Evolutionary conservation across 1,140 invertebrate species (phyloP).

Genomic region (Drosophila bocqueti): DNA sequence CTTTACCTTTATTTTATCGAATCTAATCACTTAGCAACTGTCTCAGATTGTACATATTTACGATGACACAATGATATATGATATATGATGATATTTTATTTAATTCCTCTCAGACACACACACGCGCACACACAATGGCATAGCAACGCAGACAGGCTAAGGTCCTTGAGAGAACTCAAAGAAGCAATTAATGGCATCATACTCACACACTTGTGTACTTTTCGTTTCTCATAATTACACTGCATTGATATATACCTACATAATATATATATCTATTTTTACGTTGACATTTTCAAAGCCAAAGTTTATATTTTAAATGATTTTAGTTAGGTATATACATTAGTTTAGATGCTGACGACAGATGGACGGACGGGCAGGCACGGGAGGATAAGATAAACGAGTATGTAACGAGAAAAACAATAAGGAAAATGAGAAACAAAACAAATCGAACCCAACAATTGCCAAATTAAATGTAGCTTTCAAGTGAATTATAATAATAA

Average conservation of each 20-base stretch:
- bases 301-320: slow-evolving; percentile 80
- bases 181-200: slow-evolving; percentile 69
- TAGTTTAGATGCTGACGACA: slow-evolving; percentile 67
- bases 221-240: slow-evolving; percentile 32
- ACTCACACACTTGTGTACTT: slow-evolving; percentile 53
- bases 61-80: slow-evolving; percentile 27
- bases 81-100: slow-evolving; percentile 33
- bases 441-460: slow-evolving; percentile 85
- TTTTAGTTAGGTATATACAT: slow-evolving; percentile 70
- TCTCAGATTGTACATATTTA: slow-evolving; percentile 73
- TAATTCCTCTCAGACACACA: slow-evolving; percentile 35
- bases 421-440: slow-evolving; percentile 35
- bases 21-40: slow-evolving; percentile 41
- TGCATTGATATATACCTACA: slow-evolving; percentile 29
- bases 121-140: slow-evolving; percentile 38
- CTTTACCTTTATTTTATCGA: slow-evolving; percentile 32
- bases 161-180: slow-evolving; percentile 48
- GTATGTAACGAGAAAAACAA: slow-evolving; percentile 35
- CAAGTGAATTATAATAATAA: slow-evolving; percentile 74
- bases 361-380: slow-evolving; percentile 5
- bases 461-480: slow-evolving; percentile 85
- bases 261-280: slow-evolving; percentile 45
- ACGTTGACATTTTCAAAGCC: slow-evolving; percentile 83
- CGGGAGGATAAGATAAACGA: slow-evolving; percentile 40
- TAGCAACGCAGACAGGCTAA: slow-evolving; percentile 42